Percentiles rank a stretch among this genome's conserved stretches.
phyloP scores from a whole-genome alignment of 1,140 invertebrate genomes.

The Hyposmocoma kahamanoa region DNA sequence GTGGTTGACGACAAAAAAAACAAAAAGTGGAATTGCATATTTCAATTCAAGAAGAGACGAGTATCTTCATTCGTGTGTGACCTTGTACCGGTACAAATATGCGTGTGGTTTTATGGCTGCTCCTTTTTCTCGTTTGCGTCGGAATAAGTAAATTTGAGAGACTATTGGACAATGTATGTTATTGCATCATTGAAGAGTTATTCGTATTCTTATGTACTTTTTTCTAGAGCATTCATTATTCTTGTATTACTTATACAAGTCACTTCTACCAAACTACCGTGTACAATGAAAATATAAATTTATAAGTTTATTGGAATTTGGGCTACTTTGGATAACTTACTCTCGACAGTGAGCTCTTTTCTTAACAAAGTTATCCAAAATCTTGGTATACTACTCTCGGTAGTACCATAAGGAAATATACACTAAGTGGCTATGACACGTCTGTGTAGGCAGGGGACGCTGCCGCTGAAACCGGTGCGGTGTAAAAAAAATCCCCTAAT shows the following conservation, averaged over 20 bases:
- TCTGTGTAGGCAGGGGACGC: conserved; percentile 26
- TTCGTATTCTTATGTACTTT: not conserved
- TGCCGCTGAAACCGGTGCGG: conserved; percentile 43
- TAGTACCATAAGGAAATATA: conserved; percentile 29
- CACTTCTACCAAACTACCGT: too few relatives aligned
- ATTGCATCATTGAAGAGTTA: conserved; percentile 27
- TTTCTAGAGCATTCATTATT: too few relatives aligned
- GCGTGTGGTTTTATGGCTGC: conserved; percentile 40
- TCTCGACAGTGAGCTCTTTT: too few relatives aligned
- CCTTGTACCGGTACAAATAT: conserved; percentile 34
- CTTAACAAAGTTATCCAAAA: conserved; percentile 8
- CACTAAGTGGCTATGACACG: conserved; percentile 32
- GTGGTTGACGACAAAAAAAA: conserved; percentile 4
- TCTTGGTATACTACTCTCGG: conserved; percentile 10
- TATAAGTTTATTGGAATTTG: too few relatives aligned
- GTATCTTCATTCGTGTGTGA: conserved; percentile 22
- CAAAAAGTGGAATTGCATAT: conserved; percentile 21
- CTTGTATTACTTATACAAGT: too few relatives aligned
- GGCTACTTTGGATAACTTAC: too few relatives aligned
- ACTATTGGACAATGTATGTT: conserved; percentile 41
- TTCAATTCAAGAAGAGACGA: conserved; percentile 28
- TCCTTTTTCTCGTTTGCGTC: conserved; percentile 23
- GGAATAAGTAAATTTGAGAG: conserved; percentile 38
- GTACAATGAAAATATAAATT: too few relatives aligned
- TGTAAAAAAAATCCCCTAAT: conserved; percentile 70